Evolutionary conservation across 23 tunicate species (phyloP).

Genomic region (Oikopleura albicans): DNA sequence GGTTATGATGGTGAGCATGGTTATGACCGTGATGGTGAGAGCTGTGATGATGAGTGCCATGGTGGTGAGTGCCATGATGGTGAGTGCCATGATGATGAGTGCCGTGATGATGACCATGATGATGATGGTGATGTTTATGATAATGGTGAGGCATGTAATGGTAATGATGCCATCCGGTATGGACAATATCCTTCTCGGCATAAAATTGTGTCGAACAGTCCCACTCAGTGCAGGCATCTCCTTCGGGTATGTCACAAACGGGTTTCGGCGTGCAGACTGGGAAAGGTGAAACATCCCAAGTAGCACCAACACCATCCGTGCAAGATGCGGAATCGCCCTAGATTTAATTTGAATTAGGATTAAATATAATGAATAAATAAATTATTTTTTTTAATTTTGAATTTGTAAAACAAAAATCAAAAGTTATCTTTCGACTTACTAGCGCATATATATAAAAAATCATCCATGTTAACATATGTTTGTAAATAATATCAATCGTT

Average conservation of each 20-base stretch:
- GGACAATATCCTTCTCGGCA: too few relatives aligned
- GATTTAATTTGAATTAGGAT: too few relatives aligned
- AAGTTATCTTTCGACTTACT: background rate
- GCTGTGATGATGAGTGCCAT: background rate
- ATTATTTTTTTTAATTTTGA: background rate
- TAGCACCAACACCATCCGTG: background rate
- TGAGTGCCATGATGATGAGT: background rate
- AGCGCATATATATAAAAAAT: background rate
- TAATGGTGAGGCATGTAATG: background rate
- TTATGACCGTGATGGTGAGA: background rate
- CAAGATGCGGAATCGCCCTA: background rate
- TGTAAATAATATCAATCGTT: background rate
- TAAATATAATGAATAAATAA: too few relatives aligned
- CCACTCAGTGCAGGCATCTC: background rate
- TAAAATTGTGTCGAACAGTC: constrained; percentile 11
- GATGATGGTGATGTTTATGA: too few relatives aligned
- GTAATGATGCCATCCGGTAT: too few relatives aligned
- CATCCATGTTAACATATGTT: background rate
- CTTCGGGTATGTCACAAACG: background rate
- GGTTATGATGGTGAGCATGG: background rate
- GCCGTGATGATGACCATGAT: background rate
- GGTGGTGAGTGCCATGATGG: background rate
- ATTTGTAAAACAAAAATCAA: background rate
- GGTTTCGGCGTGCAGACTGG: background rate
- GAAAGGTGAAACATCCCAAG: background rate